These are phyloP conservation scores for Melopsittacus undulatus DNA, from an alignment of 2,797 vertebrate genomes.

Conservation along the genomic window DNA sequence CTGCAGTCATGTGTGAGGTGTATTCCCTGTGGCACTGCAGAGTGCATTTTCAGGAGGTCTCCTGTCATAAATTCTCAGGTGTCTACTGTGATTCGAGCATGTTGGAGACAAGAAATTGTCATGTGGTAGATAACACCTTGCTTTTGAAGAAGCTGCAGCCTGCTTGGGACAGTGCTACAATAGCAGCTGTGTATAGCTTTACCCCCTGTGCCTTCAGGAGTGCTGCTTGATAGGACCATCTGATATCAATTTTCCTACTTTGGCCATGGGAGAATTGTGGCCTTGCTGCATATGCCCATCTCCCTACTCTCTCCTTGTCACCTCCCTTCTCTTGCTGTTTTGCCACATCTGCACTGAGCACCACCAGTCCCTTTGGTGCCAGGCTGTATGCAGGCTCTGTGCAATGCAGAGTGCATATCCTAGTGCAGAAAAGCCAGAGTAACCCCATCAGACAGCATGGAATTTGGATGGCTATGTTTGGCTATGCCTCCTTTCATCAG, in stretches of 20 bases:
- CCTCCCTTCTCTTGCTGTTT: background rate
- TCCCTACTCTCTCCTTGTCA: background rate
- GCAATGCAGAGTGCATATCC: background rate
- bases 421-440: background rate
- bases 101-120: background rate
- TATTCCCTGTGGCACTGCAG: background rate
- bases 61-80: background rate
- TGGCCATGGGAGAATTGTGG: background rate
- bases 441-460: background rate
- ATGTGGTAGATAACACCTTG: background rate
- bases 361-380: background rate
- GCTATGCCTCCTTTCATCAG: background rate
- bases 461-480: background rate
- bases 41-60: background rate
- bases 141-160: background rate
- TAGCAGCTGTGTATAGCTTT: background rate
- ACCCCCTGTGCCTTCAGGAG: background rate
- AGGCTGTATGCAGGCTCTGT: background rate
- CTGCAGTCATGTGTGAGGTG: background rate
- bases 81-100: background rate
- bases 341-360: background rate
- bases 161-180: background rate
- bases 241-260: background rate
- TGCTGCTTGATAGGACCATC: background rate
- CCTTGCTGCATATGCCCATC: background rate